These are phyloP conservation scores for Orthochromis indermauri DNA, from an alignment of 2,113 vertebrate species.

Conservation along the genomic window DNA sequence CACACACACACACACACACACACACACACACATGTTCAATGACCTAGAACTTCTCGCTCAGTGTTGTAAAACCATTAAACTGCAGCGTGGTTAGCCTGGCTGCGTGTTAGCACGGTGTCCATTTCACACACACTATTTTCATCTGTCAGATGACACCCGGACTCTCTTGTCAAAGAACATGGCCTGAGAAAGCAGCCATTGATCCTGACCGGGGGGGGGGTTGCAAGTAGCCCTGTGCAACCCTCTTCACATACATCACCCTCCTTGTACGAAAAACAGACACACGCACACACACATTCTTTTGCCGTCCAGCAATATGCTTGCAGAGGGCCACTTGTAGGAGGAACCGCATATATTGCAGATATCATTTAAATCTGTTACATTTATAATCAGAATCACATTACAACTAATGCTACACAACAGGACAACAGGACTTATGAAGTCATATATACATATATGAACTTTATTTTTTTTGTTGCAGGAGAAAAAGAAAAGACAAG, in stretches of 20 bases:
- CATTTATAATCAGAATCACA: background rate
- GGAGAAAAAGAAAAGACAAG: background rate
- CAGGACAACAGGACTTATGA: background rate
- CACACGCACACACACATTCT: background rate
- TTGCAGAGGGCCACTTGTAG: background rate
- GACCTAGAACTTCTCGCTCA: background rate
- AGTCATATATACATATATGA: background rate
- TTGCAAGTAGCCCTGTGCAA: background rate
- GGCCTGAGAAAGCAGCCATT: constrained; percentile 11
- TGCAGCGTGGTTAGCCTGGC: constrained; percentile 32
- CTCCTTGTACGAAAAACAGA: background rate
- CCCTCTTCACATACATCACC: background rate
- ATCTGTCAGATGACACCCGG: constrained; percentile 62
- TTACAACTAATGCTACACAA: background rate
- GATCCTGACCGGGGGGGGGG: background rate
- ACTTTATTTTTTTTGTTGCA: background rate
- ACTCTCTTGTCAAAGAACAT: constrained; percentile 44
- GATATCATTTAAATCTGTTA: too few relatives aligned
- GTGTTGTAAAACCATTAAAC: constrained; percentile 62
- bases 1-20: background rate
- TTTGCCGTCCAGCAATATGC: background rate
- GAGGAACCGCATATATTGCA: background rate
- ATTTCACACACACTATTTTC: constrained; percentile 69
- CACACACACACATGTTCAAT: background rate
- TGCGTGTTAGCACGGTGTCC: constrained; percentile 55